These are phyloP conservation scores for Chascanopsetta lugubris DNA, from an alignment of 2,113 vertebrate species.

Conservation along the genomic window DNA sequence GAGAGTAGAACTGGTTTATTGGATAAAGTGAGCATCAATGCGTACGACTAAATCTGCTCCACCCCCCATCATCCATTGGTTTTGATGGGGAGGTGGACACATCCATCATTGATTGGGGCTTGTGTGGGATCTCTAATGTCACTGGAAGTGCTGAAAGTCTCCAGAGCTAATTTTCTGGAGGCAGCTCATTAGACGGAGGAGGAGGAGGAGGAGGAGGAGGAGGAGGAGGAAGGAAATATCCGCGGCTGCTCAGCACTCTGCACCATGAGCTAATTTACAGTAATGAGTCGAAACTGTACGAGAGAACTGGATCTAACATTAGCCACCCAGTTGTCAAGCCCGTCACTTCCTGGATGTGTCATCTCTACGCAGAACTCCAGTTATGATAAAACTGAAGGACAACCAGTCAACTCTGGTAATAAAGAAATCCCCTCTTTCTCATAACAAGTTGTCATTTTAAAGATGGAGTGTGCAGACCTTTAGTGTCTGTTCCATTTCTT, in stretches of 20 bases:
- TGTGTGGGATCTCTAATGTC: constrained; percentile 21
- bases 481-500: too few relatives aligned
- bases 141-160: constrained; percentile 28
- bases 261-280: constrained; percentile 22
- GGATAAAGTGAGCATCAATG: constrained; percentile 43
- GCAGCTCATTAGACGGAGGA: constrained; percentile 21
- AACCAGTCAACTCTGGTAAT: neutral
- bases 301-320: constrained; percentile 23
- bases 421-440: neutral
- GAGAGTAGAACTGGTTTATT: constrained; percentile 20
- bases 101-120: constrained; percentile 46
- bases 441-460: too few relatives aligned
- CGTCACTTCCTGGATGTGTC: neutral
- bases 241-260: constrained; percentile 15
- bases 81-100: constrained; percentile 15
- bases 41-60: neutral
- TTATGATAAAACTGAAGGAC: neutral
- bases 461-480: too few relatives aligned
- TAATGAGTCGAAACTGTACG: constrained; percentile 1
- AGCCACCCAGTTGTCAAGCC: constrained; percentile 26
- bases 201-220: too few relatives aligned
- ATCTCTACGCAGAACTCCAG: neutral
- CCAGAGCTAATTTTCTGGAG: constrained; percentile 28
- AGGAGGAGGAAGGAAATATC: constrained; percentile 23
- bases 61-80: neutral